Conservation (phyloP, 2,888 invertebrate species). For the Galerucella nymphaeae region DNA sequence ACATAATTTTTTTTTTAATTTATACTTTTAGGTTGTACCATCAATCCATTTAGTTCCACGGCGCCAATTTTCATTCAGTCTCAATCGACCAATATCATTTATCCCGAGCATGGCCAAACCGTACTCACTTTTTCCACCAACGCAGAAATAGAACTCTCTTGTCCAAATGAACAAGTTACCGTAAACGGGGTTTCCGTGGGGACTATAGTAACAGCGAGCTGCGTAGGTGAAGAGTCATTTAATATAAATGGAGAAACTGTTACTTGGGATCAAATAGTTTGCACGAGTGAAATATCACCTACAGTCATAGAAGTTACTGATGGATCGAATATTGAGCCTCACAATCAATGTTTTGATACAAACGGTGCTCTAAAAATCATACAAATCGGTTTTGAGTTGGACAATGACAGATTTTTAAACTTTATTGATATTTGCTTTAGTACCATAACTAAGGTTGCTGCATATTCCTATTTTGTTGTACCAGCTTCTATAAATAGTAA, state of each 20-base stretch:
- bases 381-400: constrained; percentile 16
- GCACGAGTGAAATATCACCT: background rate
- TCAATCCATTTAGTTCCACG: background rate
- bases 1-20: background rate
- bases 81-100: background rate
- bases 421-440: constrained; percentile 70
- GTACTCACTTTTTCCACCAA: background rate
- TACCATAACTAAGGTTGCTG: constrained; percentile 65
- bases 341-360: constrained; percentile 3
- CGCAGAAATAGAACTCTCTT: background rate
- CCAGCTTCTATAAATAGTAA: constrained; percentile 65
- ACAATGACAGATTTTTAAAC: background rate
- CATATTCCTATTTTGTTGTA: constrained; percentile 68
- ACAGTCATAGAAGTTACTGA: background rate
- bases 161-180: background rate
- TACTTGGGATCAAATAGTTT: background rate
- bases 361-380: background rate
- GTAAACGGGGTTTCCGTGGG: background rate
- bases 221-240: background rate
- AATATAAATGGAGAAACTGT: background rate
- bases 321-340: background rate
- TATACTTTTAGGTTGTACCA: constrained; percentile 3
- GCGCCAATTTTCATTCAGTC: background rate
- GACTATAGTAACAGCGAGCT: background rate
- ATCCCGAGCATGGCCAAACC: constrained; percentile 7